A percentile compares a stretch with the other conserved stretches of the same genome.
Evolutionary conservation across 2,797 vertebrate genomes (phyloP).

Genomic region (Danio kyathit): DNA sequence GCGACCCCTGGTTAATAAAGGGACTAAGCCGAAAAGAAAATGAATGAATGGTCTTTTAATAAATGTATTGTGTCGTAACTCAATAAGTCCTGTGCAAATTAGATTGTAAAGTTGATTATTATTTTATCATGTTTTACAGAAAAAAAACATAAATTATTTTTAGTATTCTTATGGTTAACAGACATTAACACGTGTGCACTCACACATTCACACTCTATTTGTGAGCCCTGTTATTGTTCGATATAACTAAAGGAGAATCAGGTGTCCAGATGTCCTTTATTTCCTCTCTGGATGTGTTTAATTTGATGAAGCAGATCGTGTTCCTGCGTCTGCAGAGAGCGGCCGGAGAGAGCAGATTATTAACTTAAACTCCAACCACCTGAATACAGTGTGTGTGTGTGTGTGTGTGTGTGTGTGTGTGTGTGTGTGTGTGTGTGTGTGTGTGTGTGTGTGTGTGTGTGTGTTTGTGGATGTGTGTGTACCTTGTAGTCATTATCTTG

Average conservation of each 20-base stretch:
- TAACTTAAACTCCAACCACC: slow-evolving; percentile 33
- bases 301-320: slow-evolving; percentile 49
- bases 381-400: slow-evolving; percentile 21
- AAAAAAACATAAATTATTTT: neutral
- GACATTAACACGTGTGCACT: neutral
- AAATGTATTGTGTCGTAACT: too few relatives aligned
- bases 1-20: too few relatives aligned
- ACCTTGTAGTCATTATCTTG: too few relatives aligned
- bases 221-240: slow-evolving; percentile 7
- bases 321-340: slow-evolving; percentile 11
- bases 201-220: slow-evolving; percentile 29
- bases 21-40: too few relatives aligned
- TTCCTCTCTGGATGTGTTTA: slow-evolving; percentile 46
- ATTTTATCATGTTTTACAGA: neutral
- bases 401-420: too few relatives aligned
- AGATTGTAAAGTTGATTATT: too few relatives aligned
- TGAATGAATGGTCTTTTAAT: too few relatives aligned
- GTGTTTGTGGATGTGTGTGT: too few relatives aligned
- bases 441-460: too few relatives aligned
- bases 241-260: slow-evolving; percentile 31
- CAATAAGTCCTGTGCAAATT: too few relatives aligned
- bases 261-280: slow-evolving; percentile 48
- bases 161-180: neutral
- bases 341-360: slow-evolving; percentile 17
- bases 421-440: too few relatives aligned